Evolutionary conservation across 2,797 vertebrate genomes (phyloP), one percentile per base, ranked within the genome.

Genomic region (Malurus leucopterus): DNA sequence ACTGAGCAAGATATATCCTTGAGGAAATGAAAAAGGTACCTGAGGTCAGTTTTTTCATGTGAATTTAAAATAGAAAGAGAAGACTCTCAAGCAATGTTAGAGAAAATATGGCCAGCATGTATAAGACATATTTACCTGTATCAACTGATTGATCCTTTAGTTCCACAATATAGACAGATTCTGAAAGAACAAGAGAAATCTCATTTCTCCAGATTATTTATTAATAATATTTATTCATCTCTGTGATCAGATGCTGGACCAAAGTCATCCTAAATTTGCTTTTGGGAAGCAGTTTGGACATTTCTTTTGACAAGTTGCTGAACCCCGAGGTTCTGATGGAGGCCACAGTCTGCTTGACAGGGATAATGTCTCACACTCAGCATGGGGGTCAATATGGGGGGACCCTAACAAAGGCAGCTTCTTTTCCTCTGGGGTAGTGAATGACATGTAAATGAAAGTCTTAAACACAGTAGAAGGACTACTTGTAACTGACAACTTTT

Each of bases 291-390:
- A 55, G 13, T 67, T 67, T 44, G 20, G 27, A 68, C 2, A 6
- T 61, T 32, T 68, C 16, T 61, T 53, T 34, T 23, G 8, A 2
- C 18, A 40, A n/a, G 6, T 41, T 82, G 22, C 23, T 49, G 34
- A 16, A 64, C 21, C 43, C 38, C 30, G 53, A 23, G 34, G 21
- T 47, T 14, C 16, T 55, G 24, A 59, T 30, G 24, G 24, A 84
- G 21, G 7, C 4, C 22, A n/a, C 0, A 2, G 17, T 34, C 9
- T 73, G 15, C 40, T 76, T 59, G 21, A 7, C 0, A 8, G 18
- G 15, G 17, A 22, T 9, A 84, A 38, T 5, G 5, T 47, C 8
- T 40, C 5, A 5, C 8, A 54, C 12, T 11, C 20, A 61, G 15
- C 27, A n/a, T 38, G 23, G 59, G 6, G 22, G 15, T 11, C 21